phyloP scores from a whole-genome alignment of 2,888 invertebrate species.

The Latheticus oryzae region DNA sequence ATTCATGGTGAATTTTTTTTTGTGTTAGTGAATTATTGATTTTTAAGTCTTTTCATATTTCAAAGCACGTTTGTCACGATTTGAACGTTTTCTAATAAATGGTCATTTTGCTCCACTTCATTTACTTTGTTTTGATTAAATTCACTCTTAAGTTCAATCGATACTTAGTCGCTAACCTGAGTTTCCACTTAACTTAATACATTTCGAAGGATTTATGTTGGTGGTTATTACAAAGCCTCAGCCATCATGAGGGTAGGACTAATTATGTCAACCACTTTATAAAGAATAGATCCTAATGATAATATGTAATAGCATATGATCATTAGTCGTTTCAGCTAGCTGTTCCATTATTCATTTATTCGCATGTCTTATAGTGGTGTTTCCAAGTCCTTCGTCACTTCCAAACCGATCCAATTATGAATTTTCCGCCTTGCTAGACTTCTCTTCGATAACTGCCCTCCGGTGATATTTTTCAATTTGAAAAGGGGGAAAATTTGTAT shows the following conservation, averaged over 20 bases:
- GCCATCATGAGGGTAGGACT: constrained; percentile 39
- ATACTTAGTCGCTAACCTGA: constrained; percentile 20
- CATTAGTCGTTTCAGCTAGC: constrained; percentile 18
- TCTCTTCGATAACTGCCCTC: constrained; percentile 27
- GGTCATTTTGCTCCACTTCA: constrained; percentile 30
- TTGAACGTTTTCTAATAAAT: constrained; percentile 9
- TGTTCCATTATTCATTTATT: constrained; percentile 17
- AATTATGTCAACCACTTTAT: constrained; percentile 39
- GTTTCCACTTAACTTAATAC: constrained; percentile 36
- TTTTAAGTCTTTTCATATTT: background rate
- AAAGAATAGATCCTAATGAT: constrained; percentile 39
- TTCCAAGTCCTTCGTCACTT: constrained; percentile 30
- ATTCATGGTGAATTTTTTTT: background rate
- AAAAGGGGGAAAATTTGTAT: constrained; percentile 13
- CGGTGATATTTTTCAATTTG: constrained; percentile 33
- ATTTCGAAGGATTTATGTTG: constrained; percentile 30
- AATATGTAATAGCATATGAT: constrained; percentile 31
- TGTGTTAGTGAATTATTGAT: background rate
- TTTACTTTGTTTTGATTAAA: constrained; percentile 25
- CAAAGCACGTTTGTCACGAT: constrained; percentile 17
- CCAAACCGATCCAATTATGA: constrained; percentile 27
- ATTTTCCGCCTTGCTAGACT: constrained; percentile 30
- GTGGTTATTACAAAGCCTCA: constrained; percentile 32
- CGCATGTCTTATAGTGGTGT: no score
- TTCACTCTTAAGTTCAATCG: constrained; percentile 16